phyloP scores from a whole-genome alignment of 2,797 vertebrate species.

The Rhinogobio ventralis region DNA sequence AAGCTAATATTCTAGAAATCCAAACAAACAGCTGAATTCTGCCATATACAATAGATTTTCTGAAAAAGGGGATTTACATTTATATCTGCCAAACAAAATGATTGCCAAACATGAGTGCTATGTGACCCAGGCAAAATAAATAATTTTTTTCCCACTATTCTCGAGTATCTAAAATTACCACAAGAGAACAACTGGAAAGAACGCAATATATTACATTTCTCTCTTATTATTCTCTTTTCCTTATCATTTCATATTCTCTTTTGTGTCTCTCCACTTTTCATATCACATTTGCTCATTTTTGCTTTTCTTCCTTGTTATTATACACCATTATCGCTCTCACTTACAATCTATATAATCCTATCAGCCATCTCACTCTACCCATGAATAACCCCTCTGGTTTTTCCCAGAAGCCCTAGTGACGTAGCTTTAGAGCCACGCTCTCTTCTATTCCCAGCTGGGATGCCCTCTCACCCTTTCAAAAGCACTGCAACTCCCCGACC shows the following conservation, averaged over 20 bases:
- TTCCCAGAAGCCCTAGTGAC: slow-evolving; percentile 42
- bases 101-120: not conserved
- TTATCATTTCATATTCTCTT: slow-evolving; percentile 24
- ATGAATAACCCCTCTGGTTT: slow-evolving; percentile 54
- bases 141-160: not conserved
- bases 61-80: not conserved
- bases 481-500: slow-evolving; percentile 16
- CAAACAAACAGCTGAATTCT: not conserved
- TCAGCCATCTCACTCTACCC: slow-evolving; percentile 21
- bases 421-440: not conserved
- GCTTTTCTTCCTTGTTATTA: not conserved
- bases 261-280: slow-evolving; percentile 2
- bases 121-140: not conserved
- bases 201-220: not conserved
- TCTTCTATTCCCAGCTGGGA: not conserved
- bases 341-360: not conserved
- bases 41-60: not conserved
- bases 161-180: not conserved
- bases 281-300: not conserved
- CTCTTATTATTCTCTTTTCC: not conserved
- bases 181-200: not conserved
- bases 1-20: not conserved
- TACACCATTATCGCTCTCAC: slow-evolving; percentile 2
- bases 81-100: not conserved
- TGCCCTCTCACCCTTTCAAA: slow-evolving; percentile 19